These are phyloP conservation scores for Hepsetus odoe DNA, from an alignment of 2,113 vertebrate species.

Conservation along the genomic window DNA sequence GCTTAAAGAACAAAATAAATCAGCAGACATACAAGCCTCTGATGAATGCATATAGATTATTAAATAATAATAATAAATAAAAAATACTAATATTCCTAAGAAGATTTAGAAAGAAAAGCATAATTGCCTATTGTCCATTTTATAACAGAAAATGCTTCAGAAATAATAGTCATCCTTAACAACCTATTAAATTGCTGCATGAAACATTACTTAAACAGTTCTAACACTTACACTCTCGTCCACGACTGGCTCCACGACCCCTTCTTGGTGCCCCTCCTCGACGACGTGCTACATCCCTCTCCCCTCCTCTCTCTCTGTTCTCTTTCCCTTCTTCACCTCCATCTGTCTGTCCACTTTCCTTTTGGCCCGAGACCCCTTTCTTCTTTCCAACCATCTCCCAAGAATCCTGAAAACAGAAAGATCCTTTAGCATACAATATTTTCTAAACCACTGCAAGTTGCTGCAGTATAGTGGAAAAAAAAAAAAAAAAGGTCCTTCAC, in stretches of 20 bases:
- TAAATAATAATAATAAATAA: too few relatives aligned
- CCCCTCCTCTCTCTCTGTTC: slow-evolving; percentile 84
- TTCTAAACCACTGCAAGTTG: too few relatives aligned
- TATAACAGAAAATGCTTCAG: too few relatives aligned
- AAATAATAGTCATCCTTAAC: too few relatives aligned
- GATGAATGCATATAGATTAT: too few relatives aligned
- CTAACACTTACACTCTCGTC: slow-evolving; percentile 88
- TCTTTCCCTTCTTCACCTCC: slow-evolving; percentile 91
- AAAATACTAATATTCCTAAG: too few relatives aligned
- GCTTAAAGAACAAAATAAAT: not conserved
- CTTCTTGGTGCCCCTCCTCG: slow-evolving; percentile 85
- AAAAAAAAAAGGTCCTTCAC: too few relatives aligned
- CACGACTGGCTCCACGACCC: slow-evolving; percentile 88
- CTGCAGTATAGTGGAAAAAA: too few relatives aligned
- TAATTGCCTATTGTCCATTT: too few relatives aligned
- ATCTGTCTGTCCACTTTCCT: slow-evolving; percentile 87
- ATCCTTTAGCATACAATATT: not conserved
- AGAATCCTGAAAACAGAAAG: slow-evolving; percentile 81
- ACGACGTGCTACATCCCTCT: slow-evolving; percentile 88
- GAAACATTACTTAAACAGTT: too few relatives aligned
- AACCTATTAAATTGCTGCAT: too few relatives aligned
- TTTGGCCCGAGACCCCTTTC: slow-evolving; percentile 93
- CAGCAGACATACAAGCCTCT: not conserved
- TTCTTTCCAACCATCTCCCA: slow-evolving; percentile 99
- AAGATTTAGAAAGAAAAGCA: too few relatives aligned